A percentile compares a stretch with the other conserved stretches of the same genome.
phyloP scores from a whole-genome alignment of 2,113 vertebrate genomes.

The Gopherus flavomarginatus region DNA sequence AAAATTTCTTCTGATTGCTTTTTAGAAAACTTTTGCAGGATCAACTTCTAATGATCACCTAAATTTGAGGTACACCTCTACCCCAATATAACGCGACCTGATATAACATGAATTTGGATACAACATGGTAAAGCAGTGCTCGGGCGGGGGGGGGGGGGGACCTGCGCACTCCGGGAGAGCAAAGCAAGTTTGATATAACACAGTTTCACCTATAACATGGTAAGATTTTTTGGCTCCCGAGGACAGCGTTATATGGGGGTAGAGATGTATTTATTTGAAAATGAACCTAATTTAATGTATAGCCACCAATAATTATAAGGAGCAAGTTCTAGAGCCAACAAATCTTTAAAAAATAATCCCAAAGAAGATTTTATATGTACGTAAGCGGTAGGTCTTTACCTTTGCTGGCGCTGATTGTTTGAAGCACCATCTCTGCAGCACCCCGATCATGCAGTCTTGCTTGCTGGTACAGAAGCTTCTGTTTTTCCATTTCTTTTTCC shows the following conservation, averaged over 20 bases:
- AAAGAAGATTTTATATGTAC: neutral
- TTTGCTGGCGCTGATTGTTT: conserved; percentile 97
- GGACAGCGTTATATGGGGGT: no score
- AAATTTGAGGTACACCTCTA: neutral
- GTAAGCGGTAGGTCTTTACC: conserved; percentile 75
- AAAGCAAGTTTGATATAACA: no score
- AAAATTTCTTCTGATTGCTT: neutral
- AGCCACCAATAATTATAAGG: neutral
- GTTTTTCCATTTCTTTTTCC: conserved; percentile 99
- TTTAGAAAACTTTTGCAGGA: neutral
- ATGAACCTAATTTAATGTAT: neutral
- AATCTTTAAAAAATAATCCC: neutral
- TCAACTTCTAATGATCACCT: neutral
- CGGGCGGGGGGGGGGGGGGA: no score
- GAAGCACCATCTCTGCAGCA: conserved; percentile 96
- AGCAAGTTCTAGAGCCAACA: neutral
- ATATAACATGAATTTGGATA: no score
- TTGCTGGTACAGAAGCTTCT: conserved; percentile 97
- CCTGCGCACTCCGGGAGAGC: no score
- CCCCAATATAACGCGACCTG: no score
- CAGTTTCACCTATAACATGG: no score
- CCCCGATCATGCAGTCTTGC: conserved; percentile 93
- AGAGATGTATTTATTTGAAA: neutral
- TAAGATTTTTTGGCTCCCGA: no score
- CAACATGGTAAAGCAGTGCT: no score